Evolutionary conservation across 2,113 vertebrate genomes (phyloP), one percentile per base, ranked within the genome.

Genomic region (Dipodomys spectabilis): DNA sequence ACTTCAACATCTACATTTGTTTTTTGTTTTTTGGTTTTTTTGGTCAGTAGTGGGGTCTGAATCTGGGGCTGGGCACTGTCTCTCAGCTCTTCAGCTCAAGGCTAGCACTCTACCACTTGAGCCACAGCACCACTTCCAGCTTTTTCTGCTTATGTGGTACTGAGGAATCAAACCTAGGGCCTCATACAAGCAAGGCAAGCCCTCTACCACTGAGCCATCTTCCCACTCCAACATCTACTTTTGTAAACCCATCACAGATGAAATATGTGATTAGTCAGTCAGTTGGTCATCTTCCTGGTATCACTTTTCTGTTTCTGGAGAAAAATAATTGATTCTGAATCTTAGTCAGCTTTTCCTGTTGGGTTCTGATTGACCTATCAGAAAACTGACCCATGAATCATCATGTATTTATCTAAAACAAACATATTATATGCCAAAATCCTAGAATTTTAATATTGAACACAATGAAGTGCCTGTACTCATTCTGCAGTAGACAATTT

Each of bases 301-400:
- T 53, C 19, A 49, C 11, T 57, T 95, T 94, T 82, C 25, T 68
- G 6, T 83, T 93, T 78, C 30, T 86, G 2, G 39, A 93, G 32
- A 69, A 91, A 89, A 96, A 35, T 8, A 72, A 32, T 73, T 20
- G 88, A 90, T 49, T 53, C 32, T 57, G 69, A 90, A 53, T 72
- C 82, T 75, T 45, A 91, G 64, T 67, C 25, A 65, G 22, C 9
- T 62, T 82, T 32, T 27, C 44, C 28, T 30, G 93, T 57, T 35
- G 32, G 39, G 27, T 11, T 94, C 13, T 83, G 45, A 28, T 57
- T 71, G 28, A 88, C 19, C 82, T 78, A 57, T 80, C 32, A n/a
- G 53, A 32, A 62, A 71, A n/a, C 57, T 10, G 15, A 74, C 69
- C 19, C 12, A 80, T 13, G 65, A 80, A 32, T 19, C 10, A 35